Evolutionary conservation across 2,888 invertebrate species (phyloP), one percentile per base, ranked within the genome.

Genomic region (Lacanobia wlatinum): DNA sequence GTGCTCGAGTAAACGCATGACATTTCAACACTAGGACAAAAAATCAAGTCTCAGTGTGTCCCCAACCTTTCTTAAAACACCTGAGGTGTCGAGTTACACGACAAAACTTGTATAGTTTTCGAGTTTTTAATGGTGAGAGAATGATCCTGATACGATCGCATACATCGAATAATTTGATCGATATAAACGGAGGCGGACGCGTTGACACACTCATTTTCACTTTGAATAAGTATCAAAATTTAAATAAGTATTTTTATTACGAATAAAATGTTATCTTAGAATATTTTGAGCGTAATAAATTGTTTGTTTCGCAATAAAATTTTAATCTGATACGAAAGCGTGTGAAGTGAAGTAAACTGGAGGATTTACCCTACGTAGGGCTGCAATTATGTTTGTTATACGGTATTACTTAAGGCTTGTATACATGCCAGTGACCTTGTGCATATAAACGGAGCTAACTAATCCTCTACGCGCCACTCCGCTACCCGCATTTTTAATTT

Each of bases 71-170:
- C 12, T 67, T 76, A 67, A 62, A 74, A 77, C 84, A 84, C 76
- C 76, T 68, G 74, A 89, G 87, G 94, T 94, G 93, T 95, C 93
- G 91, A 91, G 89, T 95, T 93, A 94, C 94, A 92, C 88, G 91
- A 92, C 91, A 91, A 88, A 91, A 90, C 91, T 89, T 90, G 92
- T 92, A 94, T 93, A 91, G 78, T 84, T 91, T 90, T 90, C 88
- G 89, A 88, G 87, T 90, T 92, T 94, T 94, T 92, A 91, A 92
- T 91, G 89, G 90, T 91, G 91, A 88, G 88, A 90, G 90, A 91
- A 92, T 90, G 88, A 89, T 88, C 83, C 83, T 83, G 94, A 95
- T 94, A 93, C 73, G 85, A 93, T 94, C 92, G 80, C 87, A 87
- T 84, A 86, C 88, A 90, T 91, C 76, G 85, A 84, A 89, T 88